These are phyloP conservation scores for Dipodomys spectabilis DNA, from an alignment of 2,113 vertebrate genomes.

Conservation along the genomic window DNA sequence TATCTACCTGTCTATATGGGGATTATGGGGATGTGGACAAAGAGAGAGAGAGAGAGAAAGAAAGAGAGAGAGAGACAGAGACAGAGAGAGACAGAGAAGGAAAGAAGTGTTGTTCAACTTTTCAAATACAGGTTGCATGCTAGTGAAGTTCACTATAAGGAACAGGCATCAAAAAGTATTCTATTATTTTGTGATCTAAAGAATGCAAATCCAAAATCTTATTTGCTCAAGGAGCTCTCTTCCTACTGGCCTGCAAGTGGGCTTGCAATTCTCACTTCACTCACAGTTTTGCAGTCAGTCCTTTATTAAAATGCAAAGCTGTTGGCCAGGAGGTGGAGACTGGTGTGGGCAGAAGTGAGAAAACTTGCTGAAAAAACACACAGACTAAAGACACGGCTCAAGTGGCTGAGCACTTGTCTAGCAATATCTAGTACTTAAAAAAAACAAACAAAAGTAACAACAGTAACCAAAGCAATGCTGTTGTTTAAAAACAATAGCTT, in stretches of 20 bases:
- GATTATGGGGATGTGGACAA: not conserved
- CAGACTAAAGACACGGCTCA: no score
- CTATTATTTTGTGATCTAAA: not conserved
- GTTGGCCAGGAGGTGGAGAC: not conserved
- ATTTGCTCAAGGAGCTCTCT: not conserved
- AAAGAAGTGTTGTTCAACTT: not conserved
- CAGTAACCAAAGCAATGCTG: not conserved
- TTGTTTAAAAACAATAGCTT: not conserved
- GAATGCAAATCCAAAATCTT: not conserved
- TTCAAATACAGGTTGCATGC: not conserved
- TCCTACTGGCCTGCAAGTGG: not conserved
- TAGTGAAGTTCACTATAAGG: not conserved
- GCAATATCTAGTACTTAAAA: no score
- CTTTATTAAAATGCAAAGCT: conserved; percentile 21
- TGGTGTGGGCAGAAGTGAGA: no score
- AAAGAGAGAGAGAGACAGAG: not conserved
- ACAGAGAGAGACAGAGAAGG: not conserved
- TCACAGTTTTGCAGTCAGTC: not conserved
- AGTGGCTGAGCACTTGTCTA: no score
- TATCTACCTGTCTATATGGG: not conserved
- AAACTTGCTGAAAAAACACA: no score
- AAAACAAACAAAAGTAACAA: no score
- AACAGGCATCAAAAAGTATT: not conserved
- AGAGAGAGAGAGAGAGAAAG: no score
- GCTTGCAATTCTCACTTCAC: not conserved